These are phyloP conservation scores for Eupsilia transversa DNA, from an alignment of 2,888 invertebrate species.

Conservation along the genomic window DNA sequence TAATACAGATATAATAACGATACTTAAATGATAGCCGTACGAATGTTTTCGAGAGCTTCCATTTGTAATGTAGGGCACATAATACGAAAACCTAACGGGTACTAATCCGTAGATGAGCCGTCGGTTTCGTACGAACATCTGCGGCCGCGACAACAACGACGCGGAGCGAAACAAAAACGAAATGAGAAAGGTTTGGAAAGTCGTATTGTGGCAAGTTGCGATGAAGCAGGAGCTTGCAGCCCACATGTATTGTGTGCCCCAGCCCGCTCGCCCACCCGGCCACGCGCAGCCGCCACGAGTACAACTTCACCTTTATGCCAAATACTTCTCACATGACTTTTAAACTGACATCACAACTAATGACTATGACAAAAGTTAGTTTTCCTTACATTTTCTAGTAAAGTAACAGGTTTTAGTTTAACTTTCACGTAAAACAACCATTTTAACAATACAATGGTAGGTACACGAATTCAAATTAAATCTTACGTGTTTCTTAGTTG, in stretches of 20 bases:
- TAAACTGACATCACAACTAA: conserved; percentile 26
- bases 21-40: conserved; percentile 69
- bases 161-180: conserved; percentile 86
- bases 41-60: conserved; percentile 73
- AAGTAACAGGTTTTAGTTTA: neutral
- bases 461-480: conserved; percentile 19
- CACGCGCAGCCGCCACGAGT: conserved; percentile 11
- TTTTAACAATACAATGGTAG: neutral
- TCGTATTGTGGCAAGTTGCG: conserved; percentile 86
- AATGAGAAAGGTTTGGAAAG: conserved; percentile 89
- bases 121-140: conserved; percentile 84
- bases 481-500: conserved; percentile 40
- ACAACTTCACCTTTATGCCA: conserved; percentile 45
- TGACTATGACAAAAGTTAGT: neutral
- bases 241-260: conserved; percentile 67
- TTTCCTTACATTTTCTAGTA: neutral
- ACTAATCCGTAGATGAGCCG: conserved; percentile 89
- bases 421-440: neutral
- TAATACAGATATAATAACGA: conserved; percentile 43
- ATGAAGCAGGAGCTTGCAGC: conserved; percentile 75
- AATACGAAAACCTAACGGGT: conserved; percentile 86
- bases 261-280: conserved; percentile 21
- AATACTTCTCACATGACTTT: conserved; percentile 26
- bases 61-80: conserved; percentile 81
- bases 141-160: conserved; percentile 81